phyloP scores from a whole-genome alignment of 2,888 invertebrate species.

The Nephrotoma flavescens region DNA sequence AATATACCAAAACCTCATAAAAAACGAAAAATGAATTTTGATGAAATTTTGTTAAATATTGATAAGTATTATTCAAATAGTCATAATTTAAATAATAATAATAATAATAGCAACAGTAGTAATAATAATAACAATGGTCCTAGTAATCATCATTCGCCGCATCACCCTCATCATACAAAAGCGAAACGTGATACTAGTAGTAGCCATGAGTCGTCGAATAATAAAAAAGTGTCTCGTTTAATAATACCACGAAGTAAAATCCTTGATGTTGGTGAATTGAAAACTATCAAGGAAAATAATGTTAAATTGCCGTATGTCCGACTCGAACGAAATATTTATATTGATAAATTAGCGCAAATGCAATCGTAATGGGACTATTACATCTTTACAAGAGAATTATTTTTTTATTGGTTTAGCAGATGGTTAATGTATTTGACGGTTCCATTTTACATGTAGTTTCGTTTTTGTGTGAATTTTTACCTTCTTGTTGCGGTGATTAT shows the following conservation, averaged over 20 bases:
- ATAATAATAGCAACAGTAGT: neutral
- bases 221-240: neutral
- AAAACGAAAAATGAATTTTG: constrained; percentile 9
- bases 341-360: constrained; percentile 3
- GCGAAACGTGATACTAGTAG: neutral
- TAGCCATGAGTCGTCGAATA: neutral
- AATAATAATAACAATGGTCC: neutral
- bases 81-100: neutral
- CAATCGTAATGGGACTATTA: neutral
- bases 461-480: neutral
- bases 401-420: too few species aligned
- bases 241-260: constrained; percentile 3
- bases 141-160: neutral
- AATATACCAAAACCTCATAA: constrained; percentile 1
- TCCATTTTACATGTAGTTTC: neutral
- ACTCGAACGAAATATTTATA: constrained; percentile 2
- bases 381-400: too few species aligned
- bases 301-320: neutral
- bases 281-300: constrained; percentile 1
- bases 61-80: constrained; percentile 7
- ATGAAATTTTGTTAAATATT: constrained; percentile 9
- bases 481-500: too few species aligned
- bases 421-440: neutral
- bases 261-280: neutral
- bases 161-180: neutral